phyloP scores from a whole-genome alignment of 2,113 vertebrate genomes.

The Salvator merianae region DNA sequence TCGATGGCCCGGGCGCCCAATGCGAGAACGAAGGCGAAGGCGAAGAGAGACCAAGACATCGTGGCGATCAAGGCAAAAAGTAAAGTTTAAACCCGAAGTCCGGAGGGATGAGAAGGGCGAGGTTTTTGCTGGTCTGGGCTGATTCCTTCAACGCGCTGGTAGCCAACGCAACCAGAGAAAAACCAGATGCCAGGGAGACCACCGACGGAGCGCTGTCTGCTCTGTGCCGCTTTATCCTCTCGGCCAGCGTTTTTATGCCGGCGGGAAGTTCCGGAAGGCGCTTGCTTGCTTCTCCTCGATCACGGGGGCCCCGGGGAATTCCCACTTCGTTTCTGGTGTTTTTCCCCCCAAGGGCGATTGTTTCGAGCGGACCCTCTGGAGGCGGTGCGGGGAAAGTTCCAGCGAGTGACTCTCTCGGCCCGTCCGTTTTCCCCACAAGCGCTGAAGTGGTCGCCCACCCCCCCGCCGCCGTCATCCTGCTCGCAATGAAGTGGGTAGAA shows the following conservation, averaged over 20 bases:
- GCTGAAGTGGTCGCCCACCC: too few relatives aligned
- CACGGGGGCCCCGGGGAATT: not conserved
- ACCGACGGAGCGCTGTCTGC: too few relatives aligned
- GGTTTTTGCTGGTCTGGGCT: not conserved
- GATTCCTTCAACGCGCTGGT: not conserved
- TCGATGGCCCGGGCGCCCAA: not conserved
- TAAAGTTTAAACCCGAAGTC: too few relatives aligned
- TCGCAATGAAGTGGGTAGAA: not conserved
- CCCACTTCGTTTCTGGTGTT: not conserved
- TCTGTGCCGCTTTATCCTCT: too few relatives aligned
- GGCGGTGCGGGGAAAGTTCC: not conserved
- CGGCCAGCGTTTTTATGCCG: not conserved
- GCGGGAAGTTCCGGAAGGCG: not conserved
- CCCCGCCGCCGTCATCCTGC: too few relatives aligned
- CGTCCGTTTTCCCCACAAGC: not conserved
- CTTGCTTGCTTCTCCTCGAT: fast-evolving
- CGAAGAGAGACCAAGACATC: not conserved
- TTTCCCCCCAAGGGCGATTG: not conserved
- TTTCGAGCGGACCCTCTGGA: not conserved
- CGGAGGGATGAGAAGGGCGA: too few relatives aligned
- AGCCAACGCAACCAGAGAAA: too few relatives aligned
- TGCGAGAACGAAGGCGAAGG: not conserved
- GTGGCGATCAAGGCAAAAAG: too few relatives aligned
- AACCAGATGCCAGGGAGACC: too few relatives aligned
- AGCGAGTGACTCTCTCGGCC: too few relatives aligned